Percentiles rank a stretch among this genome's conserved stretches.
phyloP scores from a whole-genome alignment of 2,113 vertebrate genomes.

The Istiophorus platypterus region DNA sequence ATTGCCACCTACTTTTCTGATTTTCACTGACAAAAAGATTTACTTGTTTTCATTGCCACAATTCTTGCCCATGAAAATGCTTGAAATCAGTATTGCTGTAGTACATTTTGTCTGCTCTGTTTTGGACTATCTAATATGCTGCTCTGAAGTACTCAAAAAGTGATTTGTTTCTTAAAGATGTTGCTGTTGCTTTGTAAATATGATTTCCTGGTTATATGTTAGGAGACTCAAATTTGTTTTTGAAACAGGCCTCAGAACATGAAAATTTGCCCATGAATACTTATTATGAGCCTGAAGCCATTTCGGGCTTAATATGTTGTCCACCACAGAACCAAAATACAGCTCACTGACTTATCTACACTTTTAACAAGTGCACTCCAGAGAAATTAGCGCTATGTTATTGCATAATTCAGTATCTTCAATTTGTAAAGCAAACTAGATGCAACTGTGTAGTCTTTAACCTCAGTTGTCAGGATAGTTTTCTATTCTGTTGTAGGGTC shows the following conservation, averaged over 20 bases:
- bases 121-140: conserved; percentile 5
- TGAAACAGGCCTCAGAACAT: conserved; percentile 11
- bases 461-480: conserved; percentile 3
- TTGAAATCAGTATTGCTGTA: neutral
- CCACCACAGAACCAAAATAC: conserved; percentile 42
- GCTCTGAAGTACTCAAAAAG: neutral
- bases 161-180: neutral
- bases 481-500: neutral
- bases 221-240: neutral
- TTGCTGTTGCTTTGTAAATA: conserved; percentile 8
- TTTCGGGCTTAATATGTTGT: conserved; percentile 44
- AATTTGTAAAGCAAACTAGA: conserved; percentile 19
- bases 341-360: conserved; percentile 46
- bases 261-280: neutral
- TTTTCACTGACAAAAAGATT: neutral
- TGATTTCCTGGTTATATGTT: neutral
- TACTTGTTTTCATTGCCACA: conserved; percentile 15
- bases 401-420: conserved; percentile 21
- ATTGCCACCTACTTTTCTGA: neutral
- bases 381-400: conserved; percentile 27
- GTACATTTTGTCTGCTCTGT: neutral
- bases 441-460: conserved; percentile 3
- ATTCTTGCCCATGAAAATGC: neutral
- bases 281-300: conserved; percentile 35
- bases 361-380: conserved; percentile 57